phyloP scores from a whole-genome alignment of 2,888 invertebrate genomes.

The Helicoverpa assulta region DNA sequence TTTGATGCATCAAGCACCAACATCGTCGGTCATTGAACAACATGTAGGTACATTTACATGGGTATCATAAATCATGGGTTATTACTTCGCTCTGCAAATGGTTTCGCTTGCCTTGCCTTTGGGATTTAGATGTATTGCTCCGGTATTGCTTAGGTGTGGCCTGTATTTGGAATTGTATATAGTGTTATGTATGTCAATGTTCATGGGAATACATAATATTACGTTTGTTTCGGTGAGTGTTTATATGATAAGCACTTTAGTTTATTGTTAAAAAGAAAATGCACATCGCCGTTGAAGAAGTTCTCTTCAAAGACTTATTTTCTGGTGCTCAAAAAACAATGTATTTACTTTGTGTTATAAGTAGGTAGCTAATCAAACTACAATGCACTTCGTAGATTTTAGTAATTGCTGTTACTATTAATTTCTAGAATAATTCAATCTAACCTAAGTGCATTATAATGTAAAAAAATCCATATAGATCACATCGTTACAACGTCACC shows the following conservation, averaged over 20 bases:
- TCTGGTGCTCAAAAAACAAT: no score
- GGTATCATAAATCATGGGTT: constrained; percentile 58
- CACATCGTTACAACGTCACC: not conserved
- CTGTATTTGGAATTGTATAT: not conserved
- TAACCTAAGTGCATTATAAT: not conserved
- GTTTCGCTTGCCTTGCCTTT: constrained; percentile 32
- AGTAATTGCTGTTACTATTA: no score
- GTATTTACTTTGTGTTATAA: no score
- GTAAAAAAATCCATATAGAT: constrained; percentile 2
- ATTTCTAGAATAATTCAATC: no score
- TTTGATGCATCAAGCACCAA: constrained; percentile 9
- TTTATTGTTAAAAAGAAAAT: no score
- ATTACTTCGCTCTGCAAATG: constrained; percentile 30
- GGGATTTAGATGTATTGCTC: constrained; percentile 37
- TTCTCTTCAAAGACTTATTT: no score
- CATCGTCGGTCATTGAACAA: constrained; percentile 20
- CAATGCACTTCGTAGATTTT: no score
- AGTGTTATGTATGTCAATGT: not conserved
- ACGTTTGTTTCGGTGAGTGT: no score
- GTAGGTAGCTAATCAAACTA: no score
- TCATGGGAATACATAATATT: not conserved
- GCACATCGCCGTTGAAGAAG: no score
- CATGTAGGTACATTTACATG: constrained; percentile 24
- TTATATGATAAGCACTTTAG: no score
- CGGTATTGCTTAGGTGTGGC: constrained; percentile 22